Percentiles rank a stretch among this genome's conserved stretches.
Conservation (phyloP, 2,113 vertebrate species). For the Camelus bactrianus region DNA sequence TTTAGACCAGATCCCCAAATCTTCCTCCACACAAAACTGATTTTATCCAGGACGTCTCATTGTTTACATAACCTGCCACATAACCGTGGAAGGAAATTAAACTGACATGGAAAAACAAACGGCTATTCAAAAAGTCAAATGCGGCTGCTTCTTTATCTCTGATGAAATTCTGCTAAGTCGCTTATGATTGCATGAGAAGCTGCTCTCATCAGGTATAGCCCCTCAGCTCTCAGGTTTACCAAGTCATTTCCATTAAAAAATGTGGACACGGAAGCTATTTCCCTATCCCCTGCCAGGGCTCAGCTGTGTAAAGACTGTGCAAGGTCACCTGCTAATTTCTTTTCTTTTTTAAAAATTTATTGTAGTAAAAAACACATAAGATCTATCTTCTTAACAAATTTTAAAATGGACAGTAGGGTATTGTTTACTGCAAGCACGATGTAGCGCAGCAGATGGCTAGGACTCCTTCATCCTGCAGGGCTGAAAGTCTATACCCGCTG, state of each 20-base stretch:
- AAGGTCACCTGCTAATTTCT: not conserved
- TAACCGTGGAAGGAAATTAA: constrained; percentile 58
- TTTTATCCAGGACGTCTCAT: constrained; percentile 1
- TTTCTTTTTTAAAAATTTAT: not conserved
- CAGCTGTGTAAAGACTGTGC: not conserved
- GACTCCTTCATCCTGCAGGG: not conserved
- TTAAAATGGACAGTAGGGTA: not conserved
- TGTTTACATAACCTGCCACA: not conserved
- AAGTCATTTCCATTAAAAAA: constrained; percentile 36
- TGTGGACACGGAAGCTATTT: not conserved
- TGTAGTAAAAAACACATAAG: not conserved
- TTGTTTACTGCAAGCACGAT: not conserved
- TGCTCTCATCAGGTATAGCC: not conserved
- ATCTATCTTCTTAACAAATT: not conserved
- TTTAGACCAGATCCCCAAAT: constrained; percentile 6
- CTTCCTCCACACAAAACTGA: constrained; percentile 14
- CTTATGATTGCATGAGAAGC: constrained; percentile 19
- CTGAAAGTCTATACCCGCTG: not conserved
- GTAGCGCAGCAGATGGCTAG: not conserved
- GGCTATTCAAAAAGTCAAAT: constrained; percentile 38
- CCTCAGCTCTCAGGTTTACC: constrained; percentile 4
- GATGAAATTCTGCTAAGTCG: not conserved
- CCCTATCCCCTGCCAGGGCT: not conserved
- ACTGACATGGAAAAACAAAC: constrained; percentile 26
- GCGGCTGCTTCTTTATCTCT: not conserved